Conservation (phyloP, 2,113 vertebrate species). For the Sceloporus tristichus region DNA sequence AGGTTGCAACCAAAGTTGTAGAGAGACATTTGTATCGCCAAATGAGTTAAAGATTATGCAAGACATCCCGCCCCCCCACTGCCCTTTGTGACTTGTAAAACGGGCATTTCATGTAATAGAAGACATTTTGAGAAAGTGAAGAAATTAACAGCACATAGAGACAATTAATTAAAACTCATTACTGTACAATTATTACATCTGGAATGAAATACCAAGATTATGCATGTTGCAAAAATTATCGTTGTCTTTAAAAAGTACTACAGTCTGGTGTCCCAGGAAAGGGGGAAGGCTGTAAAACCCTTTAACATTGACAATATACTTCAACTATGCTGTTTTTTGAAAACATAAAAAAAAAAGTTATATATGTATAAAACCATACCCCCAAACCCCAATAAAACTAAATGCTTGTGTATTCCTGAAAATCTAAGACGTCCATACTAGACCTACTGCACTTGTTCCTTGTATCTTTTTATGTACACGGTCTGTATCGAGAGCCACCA, state of each 20-base stretch:
- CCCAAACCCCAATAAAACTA: background rate
- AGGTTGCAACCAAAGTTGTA: constrained; percentile 50
- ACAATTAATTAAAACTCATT: constrained; percentile 59
- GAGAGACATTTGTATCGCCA: constrained; percentile 34
- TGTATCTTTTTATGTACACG: background rate
- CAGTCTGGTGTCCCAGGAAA: constrained; percentile 4
- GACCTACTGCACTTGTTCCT: no score
- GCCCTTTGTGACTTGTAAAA: constrained; percentile 25
- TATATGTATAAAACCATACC: background rate
- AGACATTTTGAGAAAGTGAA: constrained; percentile 42
- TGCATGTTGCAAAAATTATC: constrained; percentile 33
- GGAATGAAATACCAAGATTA: constrained; percentile 28
- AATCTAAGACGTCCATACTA: background rate
- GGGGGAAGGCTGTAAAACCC: background rate
- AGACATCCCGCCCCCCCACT: constrained; percentile 29
- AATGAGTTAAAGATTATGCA: constrained; percentile 24
- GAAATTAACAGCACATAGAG: constrained; percentile 23
- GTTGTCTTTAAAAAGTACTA: background rate
- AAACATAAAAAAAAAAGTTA: no score
- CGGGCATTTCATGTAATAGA: constrained; percentile 23
- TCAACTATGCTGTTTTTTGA: no score
- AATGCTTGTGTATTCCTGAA: background rate
- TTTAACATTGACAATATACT: no score
- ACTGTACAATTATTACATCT: constrained; percentile 19
- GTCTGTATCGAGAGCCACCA: background rate